Base-by-base conservation (phyloP, 1,140 invertebrate species). In the Apolygus lucorum region DNA sequence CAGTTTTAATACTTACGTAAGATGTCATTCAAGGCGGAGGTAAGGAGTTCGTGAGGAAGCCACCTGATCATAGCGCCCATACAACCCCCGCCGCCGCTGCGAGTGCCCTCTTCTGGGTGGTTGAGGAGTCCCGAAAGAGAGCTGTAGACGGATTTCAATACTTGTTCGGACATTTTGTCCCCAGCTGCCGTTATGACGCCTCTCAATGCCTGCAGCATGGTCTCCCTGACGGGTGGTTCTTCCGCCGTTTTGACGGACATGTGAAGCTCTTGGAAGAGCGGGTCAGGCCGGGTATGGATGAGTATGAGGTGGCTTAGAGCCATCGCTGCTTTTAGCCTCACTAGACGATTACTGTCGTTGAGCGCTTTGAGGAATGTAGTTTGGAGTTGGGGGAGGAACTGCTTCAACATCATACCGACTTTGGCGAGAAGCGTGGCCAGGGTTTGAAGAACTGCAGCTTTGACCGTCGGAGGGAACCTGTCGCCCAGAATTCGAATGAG, bases 321-420 rank as follows among this genome's bases (percentile, higher is more conserved):
- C 66, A 84, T 83, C 0, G 93, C 95, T 13, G 95, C 92, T 81
- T 93, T 92, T 42, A 98, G 82, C 71, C 95, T 84, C 0, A 98
- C 95, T 73, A 86, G 84, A 71, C 94, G 82, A 78, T 93, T 91
- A 26, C 88, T 85, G 79, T 98, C 96, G 78, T 90, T 90, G 22
- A 98, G 81, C 1, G 95, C 89, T 82, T 96, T 96, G 14, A 98
- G 82, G 80, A 99, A 99, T 2, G 96, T 98, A 22, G 95, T 98
- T 84, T 99, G 96, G 11, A 99, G 83, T 82, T 99, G 96, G 13
- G 97, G 96, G 75, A 99, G 82, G 80, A 99, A 99, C 77, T 98
- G 95, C 80, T 96, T 98, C 77, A 99, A 79, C 86, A 95, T 90
- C 11, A 90, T 84, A 21, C 93, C 93, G 70, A 95, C 91, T 84